Evolutionary conservation across 1,140 invertebrate species (phyloP), one percentile per base, ranked within the genome.

Genomic region (Dinothrombium tinctorium): DNA sequence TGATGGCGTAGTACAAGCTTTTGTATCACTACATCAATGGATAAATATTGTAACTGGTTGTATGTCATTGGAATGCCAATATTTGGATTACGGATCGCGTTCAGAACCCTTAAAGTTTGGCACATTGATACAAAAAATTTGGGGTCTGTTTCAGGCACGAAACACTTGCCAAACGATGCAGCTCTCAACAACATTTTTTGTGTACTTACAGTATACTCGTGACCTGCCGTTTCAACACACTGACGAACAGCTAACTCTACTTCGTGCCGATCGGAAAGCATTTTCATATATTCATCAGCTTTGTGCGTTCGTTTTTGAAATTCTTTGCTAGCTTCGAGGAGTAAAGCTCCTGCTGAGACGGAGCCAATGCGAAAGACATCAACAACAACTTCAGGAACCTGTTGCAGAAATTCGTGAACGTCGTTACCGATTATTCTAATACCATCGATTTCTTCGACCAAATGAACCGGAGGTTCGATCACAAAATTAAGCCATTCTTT

Each of bases 341-440:
- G 61, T 57, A 89, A 83, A 32, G 83, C 80, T 0, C 81, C 82
- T 0, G 86, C 74, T 46, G 80, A 74, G 2, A 81, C 78, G 41
- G 83, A 90, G 47, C 87, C 89, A 32, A 94, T 87, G 33, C 76
- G 66, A 53, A 90, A 89, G 53, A 92, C 86, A 50, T 84, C 79
- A 54, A 81, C 73, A 3, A 84, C 76, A 23, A 80, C 80, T 39
- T 45, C 37, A 39, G 59, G 59, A 25, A 65, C 57, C 54, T 53
- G 58, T 26, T 92, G 80, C 33, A 95, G 66, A 50, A 92, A 68
- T 58, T 94, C 84, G 53, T 90, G 83, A 3, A 68, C 68, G 43
- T 60, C 67, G 51, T 73, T 74, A 0, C 77, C 74, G 15, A 94
- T 62, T 14, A 94, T 72, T 36, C 86, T 66, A 2, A 90, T 69